These are phyloP conservation scores for Phallusia fumigata DNA, from an alignment of 23 tunicate species.

Conservation along the genomic window DNA sequence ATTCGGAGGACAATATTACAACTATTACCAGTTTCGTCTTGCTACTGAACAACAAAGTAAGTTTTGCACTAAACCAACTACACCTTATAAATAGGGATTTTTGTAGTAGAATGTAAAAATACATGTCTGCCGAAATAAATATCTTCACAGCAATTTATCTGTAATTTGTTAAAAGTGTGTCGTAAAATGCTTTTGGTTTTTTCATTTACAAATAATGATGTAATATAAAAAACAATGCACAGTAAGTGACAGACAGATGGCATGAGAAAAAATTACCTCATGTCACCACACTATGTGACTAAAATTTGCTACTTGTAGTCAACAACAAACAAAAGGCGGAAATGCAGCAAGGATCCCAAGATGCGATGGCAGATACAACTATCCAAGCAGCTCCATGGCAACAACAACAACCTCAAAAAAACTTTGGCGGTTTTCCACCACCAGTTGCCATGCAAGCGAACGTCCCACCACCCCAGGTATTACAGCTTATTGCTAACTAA, in stretches of 20 bases:
- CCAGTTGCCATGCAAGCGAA: slow-evolving; percentile 47
- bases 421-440: slow-evolving; percentile 20
- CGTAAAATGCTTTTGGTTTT: too few relatives aligned
- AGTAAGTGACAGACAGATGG: too few relatives aligned
- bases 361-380: slow-evolving; percentile 59
- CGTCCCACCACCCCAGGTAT: slow-evolving; percentile 37
- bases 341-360: slow-evolving; percentile 44
- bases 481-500: too few relatives aligned
- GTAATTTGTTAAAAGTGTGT: too few relatives aligned
- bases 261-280: too few relatives aligned
- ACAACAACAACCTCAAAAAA: slow-evolving; percentile 36
- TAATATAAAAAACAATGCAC: too few relatives aligned
- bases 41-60: slow-evolving; percentile 81
- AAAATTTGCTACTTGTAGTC: slow-evolving; percentile 19
- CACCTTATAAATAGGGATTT: not conserved
- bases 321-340: slow-evolving; percentile 38
- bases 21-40: slow-evolving; percentile 75
- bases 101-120: not conserved
- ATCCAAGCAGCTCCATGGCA: slow-evolving; percentile 91
- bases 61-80: too few relatives aligned
- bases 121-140: not conserved
- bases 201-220: too few relatives aligned
- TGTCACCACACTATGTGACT: too few relatives aligned
- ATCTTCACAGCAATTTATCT: too few relatives aligned
- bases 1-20: slow-evolving; percentile 84